Evolutionary conservation across 1,140 invertebrate species (phyloP).

Genomic region (Hylaeus volcanicus): DNA sequence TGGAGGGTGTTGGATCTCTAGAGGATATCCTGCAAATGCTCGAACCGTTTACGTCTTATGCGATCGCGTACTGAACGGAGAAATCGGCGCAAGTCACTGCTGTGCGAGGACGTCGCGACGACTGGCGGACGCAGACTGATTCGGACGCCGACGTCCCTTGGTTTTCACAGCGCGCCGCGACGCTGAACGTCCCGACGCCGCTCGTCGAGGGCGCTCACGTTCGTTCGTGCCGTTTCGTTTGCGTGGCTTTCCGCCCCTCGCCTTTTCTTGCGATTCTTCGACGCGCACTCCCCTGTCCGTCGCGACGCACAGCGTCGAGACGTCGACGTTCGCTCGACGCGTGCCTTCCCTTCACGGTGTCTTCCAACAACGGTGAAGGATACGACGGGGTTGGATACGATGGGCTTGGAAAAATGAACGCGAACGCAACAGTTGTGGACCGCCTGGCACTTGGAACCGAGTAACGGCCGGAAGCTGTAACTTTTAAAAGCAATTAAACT

Average conservation of each 20-base stretch:
- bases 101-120: constrained; percentile 66
- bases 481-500: too few species aligned
- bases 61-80: constrained; percentile 30
- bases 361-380: neutral
- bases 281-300: constrained; percentile 22
- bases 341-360: neutral
- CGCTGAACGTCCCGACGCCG: constrained; percentile 66
- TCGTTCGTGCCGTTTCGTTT: constrained; percentile 49
- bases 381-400: neutral
- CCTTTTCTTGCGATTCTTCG: constrained; percentile 60
- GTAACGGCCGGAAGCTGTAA: neutral
- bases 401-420: neutral
- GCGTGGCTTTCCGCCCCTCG: constrained; percentile 37
- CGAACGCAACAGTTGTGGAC: constrained; percentile 45
- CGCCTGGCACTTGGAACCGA: neutral
- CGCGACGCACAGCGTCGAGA: constrained; percentile 39
- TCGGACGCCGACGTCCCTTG: constrained; percentile 44
- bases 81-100: constrained; percentile 23
- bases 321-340: neutral
- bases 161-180: constrained; percentile 62
- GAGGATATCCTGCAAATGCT: neutral
- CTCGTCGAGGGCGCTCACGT: constrained; percentile 62
- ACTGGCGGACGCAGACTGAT: constrained; percentile 75
- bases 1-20: neutral
- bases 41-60: neutral